A percentile compares a stretch with the other conserved stretches of the same genome.
phyloP scores from a whole-genome alignment of 2,797 vertebrate species.

The Darevskia mixta region DNA sequence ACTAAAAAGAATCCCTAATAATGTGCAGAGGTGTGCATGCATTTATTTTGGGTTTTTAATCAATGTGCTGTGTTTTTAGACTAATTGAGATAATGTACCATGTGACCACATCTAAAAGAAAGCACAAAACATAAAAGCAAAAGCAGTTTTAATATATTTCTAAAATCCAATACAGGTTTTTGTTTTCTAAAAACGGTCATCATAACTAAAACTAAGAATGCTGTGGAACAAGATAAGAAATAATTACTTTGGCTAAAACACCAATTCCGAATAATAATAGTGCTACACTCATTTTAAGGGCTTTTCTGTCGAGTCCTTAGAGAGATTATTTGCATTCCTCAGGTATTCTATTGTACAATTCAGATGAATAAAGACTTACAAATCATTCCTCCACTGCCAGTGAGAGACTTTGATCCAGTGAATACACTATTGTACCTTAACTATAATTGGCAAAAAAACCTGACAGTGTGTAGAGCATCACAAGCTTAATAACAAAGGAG shows the following conservation, averaged over 20 bases:
- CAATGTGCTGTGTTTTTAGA: not conserved
- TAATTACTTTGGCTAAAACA: slow-evolving; percentile 83
- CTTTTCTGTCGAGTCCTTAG: slow-evolving; percentile 89
- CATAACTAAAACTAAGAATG: slow-evolving; percentile 75
- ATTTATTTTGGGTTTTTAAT: not conserved
- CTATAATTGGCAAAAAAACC: slow-evolving; percentile 99
- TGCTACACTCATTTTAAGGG: slow-evolving; percentile 90
- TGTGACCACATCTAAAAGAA: slow-evolving; percentile 36
- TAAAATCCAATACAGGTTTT: slow-evolving; percentile 63
- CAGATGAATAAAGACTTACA: slow-evolving; percentile 99
- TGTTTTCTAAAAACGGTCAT: slow-evolving; percentile 76
- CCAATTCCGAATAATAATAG: slow-evolving; percentile 88
- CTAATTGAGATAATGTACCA: slow-evolving; percentile 9
- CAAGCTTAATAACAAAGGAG: slow-evolving; percentile 98
- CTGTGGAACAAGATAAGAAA: slow-evolving; percentile 80
- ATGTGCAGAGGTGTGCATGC: not conserved
- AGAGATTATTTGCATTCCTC: slow-evolving; percentile 99
- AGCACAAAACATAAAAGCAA: slow-evolving; percentile 53
- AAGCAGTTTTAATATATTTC: slow-evolving; percentile 45
- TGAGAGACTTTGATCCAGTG: slow-evolving; percentile 98
- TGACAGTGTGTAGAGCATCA: slow-evolving; percentile 94
- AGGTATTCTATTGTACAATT: slow-evolving; percentile 95
- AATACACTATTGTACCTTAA: slow-evolving; percentile 99
- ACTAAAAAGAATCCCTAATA: slow-evolving; percentile 35
- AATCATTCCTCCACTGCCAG: slow-evolving; percentile 98